Base-by-base conservation (phyloP, 1,140 invertebrate species). In the Maconellicoccus hirsutus region DNA sequence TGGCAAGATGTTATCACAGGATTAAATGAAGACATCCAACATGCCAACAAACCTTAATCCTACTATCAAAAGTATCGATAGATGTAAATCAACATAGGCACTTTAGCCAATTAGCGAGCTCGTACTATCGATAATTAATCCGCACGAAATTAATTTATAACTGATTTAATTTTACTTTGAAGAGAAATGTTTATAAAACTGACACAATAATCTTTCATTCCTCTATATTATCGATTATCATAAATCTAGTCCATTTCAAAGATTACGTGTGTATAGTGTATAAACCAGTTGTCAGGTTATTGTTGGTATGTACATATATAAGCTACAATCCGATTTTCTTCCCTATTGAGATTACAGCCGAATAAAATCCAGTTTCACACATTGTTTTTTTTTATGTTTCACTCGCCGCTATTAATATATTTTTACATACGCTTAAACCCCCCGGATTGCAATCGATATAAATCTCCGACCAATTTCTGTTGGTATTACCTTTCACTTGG, bases 201-300 rank as follows among this genome's bases (percentile, higher is more conserved):
- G 42, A 52, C 42, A 52, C 42, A 52, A 52, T 52, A 52, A 52
- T 52, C 42, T 52, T 52, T 52, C 42, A 52, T 52, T 8, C 42
- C 4, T 16, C n/a, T 52, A 8, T 52, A 52, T 19, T 52, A 52
- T 52, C 42, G 42, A 52, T 52, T 52, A 52, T 52, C 42, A 52
- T 52, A 52, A 52, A 52, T 52, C 42, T 19, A 52, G 42, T 52
- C 42, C n/a, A 52, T 52, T 52, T 52, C 42, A 19, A 52, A 52
- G 42, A 52, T 52, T 52, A 52, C 42, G 10, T 52, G 29, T 12
- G 12, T 33, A n/a, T n/a, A n/a, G 42, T 52, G 42, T 52, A 52
- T 19, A 52, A 52, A 52, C 42, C 42, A 52, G 42, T 52, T 52
- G 42, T 52, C 42, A 52, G 42, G 6, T 52, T 52, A 52, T 52